Conservation (phyloP, 1,140 invertebrate genomes). For the Lepidurus arcticus region DNA sequence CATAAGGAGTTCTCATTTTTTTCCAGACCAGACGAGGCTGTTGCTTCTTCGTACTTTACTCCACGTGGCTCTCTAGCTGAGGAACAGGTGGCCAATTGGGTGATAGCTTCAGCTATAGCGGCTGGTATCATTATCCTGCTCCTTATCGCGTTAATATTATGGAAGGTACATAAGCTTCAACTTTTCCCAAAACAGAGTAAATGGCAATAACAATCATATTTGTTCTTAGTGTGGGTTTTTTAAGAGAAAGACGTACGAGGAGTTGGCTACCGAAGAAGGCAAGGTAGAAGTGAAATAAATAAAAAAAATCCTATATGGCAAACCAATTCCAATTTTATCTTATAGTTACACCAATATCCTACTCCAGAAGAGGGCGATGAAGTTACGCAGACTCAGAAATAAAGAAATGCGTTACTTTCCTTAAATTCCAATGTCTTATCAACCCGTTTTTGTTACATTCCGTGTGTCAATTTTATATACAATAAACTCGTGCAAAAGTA, state of each 20-base stretch:
- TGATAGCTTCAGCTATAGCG: constrained; percentile 27
- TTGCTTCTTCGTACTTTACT: constrained; percentile 28
- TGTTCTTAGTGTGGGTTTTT: background rate
- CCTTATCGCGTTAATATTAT: constrained; percentile 8
- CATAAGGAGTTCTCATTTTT: background rate
- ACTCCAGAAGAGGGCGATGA: background rate
- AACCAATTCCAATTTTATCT: background rate
- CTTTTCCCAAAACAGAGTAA: background rate
- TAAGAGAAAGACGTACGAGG: background rate
- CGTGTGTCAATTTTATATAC: background rate
- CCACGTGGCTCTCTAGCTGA: constrained; percentile 26
- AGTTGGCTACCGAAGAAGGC: background rate
- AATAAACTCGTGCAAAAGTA: background rate
- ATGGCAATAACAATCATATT: background rate
- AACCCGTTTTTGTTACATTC: background rate
- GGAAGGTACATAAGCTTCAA: constrained; percentile 16
- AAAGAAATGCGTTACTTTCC: background rate
- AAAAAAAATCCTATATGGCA: background rate
- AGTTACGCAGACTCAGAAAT: background rate
- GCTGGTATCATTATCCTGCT: constrained; percentile 27
- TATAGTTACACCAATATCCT: background rate
- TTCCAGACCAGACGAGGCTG: constrained; percentile 25
- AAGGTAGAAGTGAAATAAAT: background rate
- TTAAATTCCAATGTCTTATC: background rate
- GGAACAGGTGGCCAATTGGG: constrained; percentile 24